Conservation (phyloP, 2,113 vertebrate genomes). For the Bambusicola thoracicus region DNA sequence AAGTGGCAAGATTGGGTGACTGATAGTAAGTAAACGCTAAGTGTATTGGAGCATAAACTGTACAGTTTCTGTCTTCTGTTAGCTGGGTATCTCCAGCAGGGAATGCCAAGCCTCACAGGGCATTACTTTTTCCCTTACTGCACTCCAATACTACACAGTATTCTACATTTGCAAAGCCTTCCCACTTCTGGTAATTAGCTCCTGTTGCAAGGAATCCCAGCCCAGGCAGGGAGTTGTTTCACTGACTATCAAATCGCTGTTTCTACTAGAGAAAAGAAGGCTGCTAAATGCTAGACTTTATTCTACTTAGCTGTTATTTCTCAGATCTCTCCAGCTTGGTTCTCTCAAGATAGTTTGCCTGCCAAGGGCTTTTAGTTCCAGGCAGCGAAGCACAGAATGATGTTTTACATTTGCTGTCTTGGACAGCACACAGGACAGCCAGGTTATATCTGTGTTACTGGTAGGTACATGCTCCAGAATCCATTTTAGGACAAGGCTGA, state of each 20-base stretch:
- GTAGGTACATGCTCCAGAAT: neutral
- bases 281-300: neutral
- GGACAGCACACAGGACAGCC: neutral
- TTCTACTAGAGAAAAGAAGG: neutral
- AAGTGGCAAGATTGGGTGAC: neutral
- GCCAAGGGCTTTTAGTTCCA: neutral
- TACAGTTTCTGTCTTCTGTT: neutral
- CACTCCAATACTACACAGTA: neutral
- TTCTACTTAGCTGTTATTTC: neutral
- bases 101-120: neutral
- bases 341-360: neutral
- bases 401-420: neutral
- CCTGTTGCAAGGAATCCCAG: neutral
- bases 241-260: neutral
- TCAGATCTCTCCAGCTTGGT: neutral
- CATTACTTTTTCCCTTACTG: neutral
- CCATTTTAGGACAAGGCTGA: neutral
- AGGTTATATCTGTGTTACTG: neutral
- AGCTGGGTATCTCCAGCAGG: neutral
- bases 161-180: neutral
- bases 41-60: neutral
- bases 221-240: neutral
- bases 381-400: neutral
- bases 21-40: neutral
- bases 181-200: neutral